Conservation (phyloP, 2,888 invertebrate species). For the Eristalis arbustorum region DNA sequence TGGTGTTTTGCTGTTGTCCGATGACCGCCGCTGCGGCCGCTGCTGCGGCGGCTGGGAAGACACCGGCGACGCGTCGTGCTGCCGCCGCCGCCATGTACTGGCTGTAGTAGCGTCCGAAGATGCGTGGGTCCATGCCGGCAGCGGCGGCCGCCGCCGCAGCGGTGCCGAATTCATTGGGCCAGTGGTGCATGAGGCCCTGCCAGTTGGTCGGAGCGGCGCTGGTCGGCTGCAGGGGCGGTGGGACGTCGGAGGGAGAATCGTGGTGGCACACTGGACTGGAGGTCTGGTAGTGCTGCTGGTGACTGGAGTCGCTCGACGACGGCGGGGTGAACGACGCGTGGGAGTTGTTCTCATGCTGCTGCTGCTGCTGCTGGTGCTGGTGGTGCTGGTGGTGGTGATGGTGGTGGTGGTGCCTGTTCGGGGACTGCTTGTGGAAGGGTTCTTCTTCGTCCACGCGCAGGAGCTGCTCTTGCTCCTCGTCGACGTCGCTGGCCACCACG, state of each 20-base stretch:
- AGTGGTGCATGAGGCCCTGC: constrained; percentile 73
- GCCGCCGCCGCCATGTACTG: constrained; percentile 79
- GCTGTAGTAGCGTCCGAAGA: constrained; percentile 78
- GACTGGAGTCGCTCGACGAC: background rate
- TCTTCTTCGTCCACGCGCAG: constrained; percentile 49
- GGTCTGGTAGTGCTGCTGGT: constrained; percentile 28
- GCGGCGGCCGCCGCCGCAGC: constrained; percentile 63
- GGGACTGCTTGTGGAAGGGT: constrained; percentile 16
- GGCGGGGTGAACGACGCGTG: constrained; percentile 50
- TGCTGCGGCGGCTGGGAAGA: constrained; percentile 65
- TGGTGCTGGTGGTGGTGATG: background rate
- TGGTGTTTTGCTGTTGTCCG: constrained; percentile 28
- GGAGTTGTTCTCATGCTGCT: constrained; percentile 65
- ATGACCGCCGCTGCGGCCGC: constrained; percentile 61
- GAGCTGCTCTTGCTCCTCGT: constrained; percentile 71
- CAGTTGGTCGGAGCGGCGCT: constrained; percentile 59
- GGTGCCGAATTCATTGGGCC: constrained; percentile 71
- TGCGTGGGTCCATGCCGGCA: constrained; percentile 75
- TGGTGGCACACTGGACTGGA: constrained; percentile 42
- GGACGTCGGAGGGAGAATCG: constrained; percentile 27
- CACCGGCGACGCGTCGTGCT: constrained; percentile 72
- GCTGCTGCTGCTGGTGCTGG: background rate
- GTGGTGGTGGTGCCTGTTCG: constrained; percentile 10
- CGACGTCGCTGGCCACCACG: constrained; percentile 85
- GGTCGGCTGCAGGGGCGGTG: background rate